Evolutionary conservation across 1,140 invertebrate genomes (phyloP).

Genomic region (Lysiphlebus fabarum): DNA sequence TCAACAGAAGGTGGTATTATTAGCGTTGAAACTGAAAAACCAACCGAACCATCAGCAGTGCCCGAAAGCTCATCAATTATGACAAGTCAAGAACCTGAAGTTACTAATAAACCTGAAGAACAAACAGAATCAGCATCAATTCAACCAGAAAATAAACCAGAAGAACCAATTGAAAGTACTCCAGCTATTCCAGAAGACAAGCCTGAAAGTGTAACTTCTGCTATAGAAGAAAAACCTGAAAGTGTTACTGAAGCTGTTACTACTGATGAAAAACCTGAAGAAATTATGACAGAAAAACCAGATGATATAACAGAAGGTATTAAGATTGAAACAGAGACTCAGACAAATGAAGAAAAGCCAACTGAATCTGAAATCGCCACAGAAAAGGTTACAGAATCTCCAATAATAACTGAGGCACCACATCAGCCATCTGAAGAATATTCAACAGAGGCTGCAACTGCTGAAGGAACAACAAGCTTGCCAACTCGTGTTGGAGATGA

Average conservation of each 20-base stretch:
- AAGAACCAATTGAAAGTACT: too few species aligned
- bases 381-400: slow-evolving; percentile 16
- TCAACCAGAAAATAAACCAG: not conserved
- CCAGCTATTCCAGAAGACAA: not conserved
- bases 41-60: slow-evolving; percentile 3
- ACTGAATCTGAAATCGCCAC: not conserved
- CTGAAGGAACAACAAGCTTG: slow-evolving; percentile 14
- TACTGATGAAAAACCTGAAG: slow-evolving; percentile 10
- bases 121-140: not conserved
- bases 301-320: not conserved
- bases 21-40: slow-evolving; percentile 7
- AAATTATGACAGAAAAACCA: slow-evolving; percentile 8
- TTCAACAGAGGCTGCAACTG: slow-evolving; percentile 5
- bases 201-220: not conserved
- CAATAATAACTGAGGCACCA: not conserved
- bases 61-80: not conserved
- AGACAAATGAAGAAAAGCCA: not conserved
- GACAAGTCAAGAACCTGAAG: not conserved
- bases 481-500: slow-evolving; percentile 12
- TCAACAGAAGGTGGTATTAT: slow-evolving; percentile 1
- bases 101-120: not conserved
- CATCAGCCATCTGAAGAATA: not conserved
- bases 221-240: slow-evolving; percentile 19
- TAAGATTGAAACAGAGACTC: not conserved
- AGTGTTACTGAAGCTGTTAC: slow-evolving; percentile 15